A percentile compares a stretch with the other conserved stretches of the same genome.
Evolutionary conservation across 2,797 vertebrate species (phyloP).

Genomic region (Sebastes wilsoni): DNA sequence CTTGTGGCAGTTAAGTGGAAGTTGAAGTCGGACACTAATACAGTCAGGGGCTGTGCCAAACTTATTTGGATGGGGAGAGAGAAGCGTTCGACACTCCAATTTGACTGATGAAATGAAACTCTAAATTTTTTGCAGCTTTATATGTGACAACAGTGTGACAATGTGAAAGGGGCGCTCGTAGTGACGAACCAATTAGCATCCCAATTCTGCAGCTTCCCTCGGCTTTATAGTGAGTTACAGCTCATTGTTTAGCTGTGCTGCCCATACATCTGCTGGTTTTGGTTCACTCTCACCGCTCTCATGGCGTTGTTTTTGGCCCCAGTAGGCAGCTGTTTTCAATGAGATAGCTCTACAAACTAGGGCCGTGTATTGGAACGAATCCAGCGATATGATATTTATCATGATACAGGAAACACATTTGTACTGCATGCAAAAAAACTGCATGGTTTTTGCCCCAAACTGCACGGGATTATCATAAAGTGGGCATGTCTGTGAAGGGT

Average conservation of each 20-base stretch:
- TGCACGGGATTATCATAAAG: too few relatives aligned
- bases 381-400: too few relatives aligned
- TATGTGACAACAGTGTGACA: not conserved
- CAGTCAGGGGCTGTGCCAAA: not conserved
- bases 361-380: too few relatives aligned
- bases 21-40: not conserved
- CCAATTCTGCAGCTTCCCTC: not conserved
- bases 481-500: too few relatives aligned
- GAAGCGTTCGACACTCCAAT: not conserved
- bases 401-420: too few relatives aligned
- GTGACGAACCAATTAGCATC: not conserved
- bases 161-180: not conserved
- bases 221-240: too few relatives aligned
- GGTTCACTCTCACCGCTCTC: too few relatives aligned
- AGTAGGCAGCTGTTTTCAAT: too few relatives aligned
- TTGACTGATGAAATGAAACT: not conserved
- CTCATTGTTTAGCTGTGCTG: too few relatives aligned
- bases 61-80: not conserved
- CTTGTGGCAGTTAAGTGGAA: slow-evolving; percentile 10
- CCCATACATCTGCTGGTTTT: too few relatives aligned
- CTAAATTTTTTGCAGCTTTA: not conserved
- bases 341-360: not conserved
- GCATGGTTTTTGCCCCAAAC: too few relatives aligned
- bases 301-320: not conserved
- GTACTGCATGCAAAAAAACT: too few relatives aligned